phyloP scores from a whole-genome alignment of 2,888 invertebrate genomes.

The Charanyca ferruginea region DNA sequence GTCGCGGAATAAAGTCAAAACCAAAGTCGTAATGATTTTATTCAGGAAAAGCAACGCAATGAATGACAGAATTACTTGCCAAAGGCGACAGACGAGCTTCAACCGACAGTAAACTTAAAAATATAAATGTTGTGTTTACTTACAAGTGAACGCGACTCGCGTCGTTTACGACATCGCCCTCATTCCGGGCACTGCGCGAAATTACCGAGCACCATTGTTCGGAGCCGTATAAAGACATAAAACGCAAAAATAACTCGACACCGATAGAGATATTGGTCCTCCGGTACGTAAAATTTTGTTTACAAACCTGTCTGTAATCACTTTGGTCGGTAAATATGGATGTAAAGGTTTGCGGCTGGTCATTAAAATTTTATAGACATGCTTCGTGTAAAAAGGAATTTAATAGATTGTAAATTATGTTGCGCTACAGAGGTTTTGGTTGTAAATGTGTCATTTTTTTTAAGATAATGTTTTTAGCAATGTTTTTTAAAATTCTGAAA shows the following conservation, averaged over 20 bases:
- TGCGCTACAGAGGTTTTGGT: conserved; percentile 14
- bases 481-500: too few relatives aligned
- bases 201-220: conserved; percentile 68
- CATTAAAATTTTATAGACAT: conserved; percentile 55
- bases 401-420: conserved; percentile 54
- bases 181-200: conserved; percentile 55
- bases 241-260: conserved; percentile 65
- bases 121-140: conserved; percentile 63
- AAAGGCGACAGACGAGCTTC: conserved; percentile 40
- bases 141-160: conserved; percentile 59
- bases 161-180: conserved; percentile 61
- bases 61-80: conserved; percentile 40
- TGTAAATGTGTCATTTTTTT: neutral
- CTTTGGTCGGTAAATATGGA: conserved; percentile 48
- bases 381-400: conserved; percentile 28
- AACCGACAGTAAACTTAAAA: conserved; percentile 63
- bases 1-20: conserved; percentile 21
- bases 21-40: conserved; percentile 29
- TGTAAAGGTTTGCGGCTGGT: conserved; percentile 35
- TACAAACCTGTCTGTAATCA: conserved; percentile 58
- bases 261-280: conserved; percentile 63
- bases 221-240: conserved; percentile 64
- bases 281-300: conserved; percentile 59
- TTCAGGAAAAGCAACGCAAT: conserved; percentile 35
- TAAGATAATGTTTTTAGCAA: too few relatives aligned